These are phyloP conservation scores for Stegastes partitus DNA, from an alignment of 2,113 vertebrate genomes.

Conservation along the genomic window DNA sequence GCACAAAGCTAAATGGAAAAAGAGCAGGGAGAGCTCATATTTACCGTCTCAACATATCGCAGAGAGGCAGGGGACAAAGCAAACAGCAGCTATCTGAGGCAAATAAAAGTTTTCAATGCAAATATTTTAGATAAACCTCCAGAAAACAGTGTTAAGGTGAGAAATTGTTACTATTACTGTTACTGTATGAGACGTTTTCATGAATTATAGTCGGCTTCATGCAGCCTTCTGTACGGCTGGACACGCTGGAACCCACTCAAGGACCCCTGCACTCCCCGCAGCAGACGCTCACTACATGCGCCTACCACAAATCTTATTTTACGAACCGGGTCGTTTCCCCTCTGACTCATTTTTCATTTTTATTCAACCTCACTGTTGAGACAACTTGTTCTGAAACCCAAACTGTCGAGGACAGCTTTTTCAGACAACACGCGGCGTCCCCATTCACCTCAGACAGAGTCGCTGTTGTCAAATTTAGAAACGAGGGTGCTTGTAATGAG, in stretches of 20 bases:
- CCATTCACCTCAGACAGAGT: not conserved
- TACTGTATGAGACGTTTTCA: not conserved
- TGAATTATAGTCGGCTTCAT: constrained; percentile 20
- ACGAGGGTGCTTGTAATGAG: not conserved
- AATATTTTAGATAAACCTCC: constrained; percentile 28
- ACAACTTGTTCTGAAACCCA: constrained; percentile 12
- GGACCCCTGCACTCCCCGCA: not conserved
- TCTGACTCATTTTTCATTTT: constrained; percentile 35
- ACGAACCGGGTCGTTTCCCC: constrained; percentile 8
- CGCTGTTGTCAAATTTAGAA: not conserved
- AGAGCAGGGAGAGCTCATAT: constrained; percentile 20
- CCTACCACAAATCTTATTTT: constrained; percentile 42
- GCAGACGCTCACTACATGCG: constrained; percentile 6
- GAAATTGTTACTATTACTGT: not conserved
- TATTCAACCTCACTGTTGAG: constrained; percentile 7
- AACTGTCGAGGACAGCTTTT: constrained; percentile 1
- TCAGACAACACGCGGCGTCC: not conserved
- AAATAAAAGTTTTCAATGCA: constrained; percentile 29
- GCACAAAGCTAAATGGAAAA: constrained; percentile 44
- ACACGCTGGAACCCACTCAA: not conserved
- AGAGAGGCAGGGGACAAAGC: constrained; percentile 7
- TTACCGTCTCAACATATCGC: constrained; percentile 20
- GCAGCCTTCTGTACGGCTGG: not conserved
- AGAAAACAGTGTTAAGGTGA: not conserved
- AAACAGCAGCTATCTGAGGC: not conserved